Conservation (phyloP, 1,140 invertebrate genomes). For the Nephila pilipes region DNA sequence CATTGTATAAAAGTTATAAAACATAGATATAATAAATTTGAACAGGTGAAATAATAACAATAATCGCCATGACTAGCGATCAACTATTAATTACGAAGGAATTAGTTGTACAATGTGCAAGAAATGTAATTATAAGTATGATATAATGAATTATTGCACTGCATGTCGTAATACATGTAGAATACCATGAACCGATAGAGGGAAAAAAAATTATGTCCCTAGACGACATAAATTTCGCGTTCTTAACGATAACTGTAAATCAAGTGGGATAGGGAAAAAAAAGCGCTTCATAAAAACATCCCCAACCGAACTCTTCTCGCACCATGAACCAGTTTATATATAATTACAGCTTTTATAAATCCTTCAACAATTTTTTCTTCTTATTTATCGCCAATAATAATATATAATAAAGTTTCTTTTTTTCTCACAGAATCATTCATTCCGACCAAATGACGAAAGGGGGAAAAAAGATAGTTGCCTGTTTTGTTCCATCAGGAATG, state of each 20-base stretch:
- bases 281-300: slow-evolving; percentile 2
- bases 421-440: slow-evolving; percentile 54
- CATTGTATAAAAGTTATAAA: too few species aligned
- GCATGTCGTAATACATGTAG: background rate
- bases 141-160: too few species aligned
- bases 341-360: slow-evolving; percentile 68
- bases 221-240: slow-evolving; percentile 17
- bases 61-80: background rate
- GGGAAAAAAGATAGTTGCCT: slow-evolving; percentile 50
- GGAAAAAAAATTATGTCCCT: background rate
- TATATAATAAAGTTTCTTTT: slow-evolving; percentile 71
- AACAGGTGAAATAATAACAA: too few species aligned
- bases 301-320: slow-evolving; percentile 14
- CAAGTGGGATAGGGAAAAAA: slow-evolving; percentile 27
- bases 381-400: slow-evolving; percentile 73
- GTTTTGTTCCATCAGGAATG: slow-evolving; percentile 72
- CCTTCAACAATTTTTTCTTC: slow-evolving; percentile 33
- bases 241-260: slow-evolving; percentile 34
- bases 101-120: background rate
- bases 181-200: background rate
- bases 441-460: slow-evolving; percentile 31
- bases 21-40: too few species aligned
- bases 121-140: background rate
- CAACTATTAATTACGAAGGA: background rate
- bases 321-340: slow-evolving; percentile 55